Base-by-base conservation (phyloP, 2,888 invertebrate genomes). In the Nasonovia ribisnigri region DNA sequence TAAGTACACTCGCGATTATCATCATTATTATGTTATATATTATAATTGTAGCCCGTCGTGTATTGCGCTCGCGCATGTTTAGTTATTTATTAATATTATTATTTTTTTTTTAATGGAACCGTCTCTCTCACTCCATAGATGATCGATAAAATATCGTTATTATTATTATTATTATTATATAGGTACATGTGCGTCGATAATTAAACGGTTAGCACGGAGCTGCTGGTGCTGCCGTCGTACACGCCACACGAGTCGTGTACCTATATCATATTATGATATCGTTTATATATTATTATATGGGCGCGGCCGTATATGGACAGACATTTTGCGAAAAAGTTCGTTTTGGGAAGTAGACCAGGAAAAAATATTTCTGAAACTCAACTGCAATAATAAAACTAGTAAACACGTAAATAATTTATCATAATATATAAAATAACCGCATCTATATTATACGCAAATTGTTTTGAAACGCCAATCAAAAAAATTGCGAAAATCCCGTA, bases 21-120 rank as follows among this genome's bases (percentile, higher is more conserved):
- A 54, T 90, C 51, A 51, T 77, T 24, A 77, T 90, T 90, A 29
- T 16, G 36, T 77, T 77, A 36, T 57, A 29, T 29, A 24, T 24
- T 46, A n/a, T 77, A 77, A 77, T 77, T 77, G 77, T 29, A 48
- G 60, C 46, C n/a, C 36, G 48, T 29, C 57, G 36, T 26, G 57
- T 43, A 48, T 26, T 54, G 54, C 77, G 29, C 77, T n/a, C 36
- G 36, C 77, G 26, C 26, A 57, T 26, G 57, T 20, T 36, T 51
- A 77, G 77, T 86, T 57, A 86, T 60, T 84, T 91, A 11, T 90
- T 90, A 67, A 36, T 88, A 87, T 48, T 88, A 24, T 57, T 20
- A 43, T 29, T 91, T 29, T 92, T 92, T 87, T 88, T 92, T 88
- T 89, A 93, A 93, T 46, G 89, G 57, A 57, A 89, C 89, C 89